Base-by-base conservation (phyloP, 2,113 vertebrate species). In the Trogon melanurus region DNA sequence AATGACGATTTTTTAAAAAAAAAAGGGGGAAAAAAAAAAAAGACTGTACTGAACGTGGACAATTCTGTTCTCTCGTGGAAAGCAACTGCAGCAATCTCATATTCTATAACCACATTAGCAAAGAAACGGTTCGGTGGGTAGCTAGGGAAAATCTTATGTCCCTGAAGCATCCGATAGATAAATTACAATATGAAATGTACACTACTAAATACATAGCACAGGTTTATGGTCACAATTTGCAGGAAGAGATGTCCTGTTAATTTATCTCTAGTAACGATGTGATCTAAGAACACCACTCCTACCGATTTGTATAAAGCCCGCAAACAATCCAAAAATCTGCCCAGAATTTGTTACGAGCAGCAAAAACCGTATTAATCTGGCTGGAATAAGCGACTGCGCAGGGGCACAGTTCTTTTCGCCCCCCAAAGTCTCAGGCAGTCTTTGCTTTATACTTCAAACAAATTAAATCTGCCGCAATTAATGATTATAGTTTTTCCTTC, bases 401-500 rank as follows among this genome's bases (percentile, higher is more conserved):
- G 65, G 17, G 86, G 64, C 53, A 70, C 1, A 0, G 61, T 44
- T 89, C 85, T 72, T 64, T 44, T 50, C 90, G 54, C 89, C 38
- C 92, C 65, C 85, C 7, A 1, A 89, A 92, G 69, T 94, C 89
- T 93, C 92, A 96, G 75, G 60, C 81, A 96, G 67, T 50, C 83
- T 86, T 88, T 75, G 60, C 93, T 91, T 91, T 84, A 85, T 76
- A 87, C 86, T 94, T 96, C 92, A 89, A 95, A 93, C 71, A 93
- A 93, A 97, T 97, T 97, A 96, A 95, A 96, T 93, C 92, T 85
- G 85, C 95, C 2, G 36, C 95, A 95, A 93, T 96, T 95, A 96
- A 97, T 96, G 93, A 96, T 95, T 96, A 96, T 92, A 96, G 93
- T 69, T 94, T 96, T 96, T 85, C 93, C 88, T 96, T 97, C 96